Base-by-base conservation (phyloP, 2,888 invertebrate genomes). In the Tenthredo livida region DNA sequence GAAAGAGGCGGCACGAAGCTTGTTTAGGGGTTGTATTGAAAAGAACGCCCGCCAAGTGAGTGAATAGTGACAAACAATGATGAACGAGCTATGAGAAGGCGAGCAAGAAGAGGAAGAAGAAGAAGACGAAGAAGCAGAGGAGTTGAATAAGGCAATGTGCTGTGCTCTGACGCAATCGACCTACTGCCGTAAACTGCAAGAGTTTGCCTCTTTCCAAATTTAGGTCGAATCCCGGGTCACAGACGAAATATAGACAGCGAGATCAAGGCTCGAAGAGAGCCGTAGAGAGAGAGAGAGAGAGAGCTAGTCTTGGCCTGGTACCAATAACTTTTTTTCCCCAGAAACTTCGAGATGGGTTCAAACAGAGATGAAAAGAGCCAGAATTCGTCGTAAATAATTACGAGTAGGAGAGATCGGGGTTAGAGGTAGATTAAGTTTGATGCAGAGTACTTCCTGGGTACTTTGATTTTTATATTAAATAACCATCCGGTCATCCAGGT, bases 11-110 rank as follows among this genome's bases (percentile, higher is more conserved):
- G 78, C n/a, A 37, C 37, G 80, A 33, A 61, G 80, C 40, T 80
- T 61, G 80, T 61, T 80, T 58, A 80, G 37, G 77, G 80, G 58
- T 80, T 61, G 58, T 58, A 61, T 61, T 33, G 80, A 80, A 80
- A 61, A 40, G 80, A 80, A 25, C 37, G 80, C 58, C 80, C 61
- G 37, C 40, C 80, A 80, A 80, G 61, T 80, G 58, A 61, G 61
- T 80, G 80, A 80, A 80, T 80, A 80, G 80, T 80, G 80, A 80
- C 61, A 80, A 58, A 80, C 80, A 80, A 80, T 80, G 80, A 80
- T 80, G 37, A 61, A 80, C 61, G 80, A 78, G 78, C 78, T 29
- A 21, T 1, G 33, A 33, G 29, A n/a, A 58, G 47, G 54, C 54
- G 54, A 54, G n/a, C 54, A n/a, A 54, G n/a, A 54, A 50, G 50